Percentiles rank a stretch among this genome's conserved stretches.
phyloP scores from a whole-genome alignment of 2,888 invertebrate genomes.

The Trachelus tabidus region DNA sequence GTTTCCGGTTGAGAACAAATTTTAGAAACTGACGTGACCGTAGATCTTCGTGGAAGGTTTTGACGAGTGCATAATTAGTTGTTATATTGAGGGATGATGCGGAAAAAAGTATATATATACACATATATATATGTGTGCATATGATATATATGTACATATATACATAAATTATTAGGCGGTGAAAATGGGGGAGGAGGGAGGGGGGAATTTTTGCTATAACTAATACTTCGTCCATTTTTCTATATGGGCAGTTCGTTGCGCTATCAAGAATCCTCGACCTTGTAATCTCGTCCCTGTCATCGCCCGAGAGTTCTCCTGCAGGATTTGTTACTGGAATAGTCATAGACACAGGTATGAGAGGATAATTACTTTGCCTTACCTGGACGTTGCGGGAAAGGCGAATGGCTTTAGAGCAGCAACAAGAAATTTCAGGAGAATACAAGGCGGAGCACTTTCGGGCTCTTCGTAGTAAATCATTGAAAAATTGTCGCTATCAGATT shows the following conservation, averaged over 20 bases:
- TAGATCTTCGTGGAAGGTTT: neutral
- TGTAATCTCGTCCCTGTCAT: constrained; percentile 34
- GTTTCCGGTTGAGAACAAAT: neutral
- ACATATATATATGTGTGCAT: neutral
- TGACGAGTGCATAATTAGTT: neutral
- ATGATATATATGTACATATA: constrained; percentile 15
- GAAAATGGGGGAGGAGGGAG: constrained; percentile 1
- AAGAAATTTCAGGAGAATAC: neutral
- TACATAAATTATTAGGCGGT: neutral
- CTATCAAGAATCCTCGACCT: constrained; percentile 45
- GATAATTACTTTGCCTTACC: neutral
- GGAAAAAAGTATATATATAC: neutral
- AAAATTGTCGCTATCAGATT: neutral
- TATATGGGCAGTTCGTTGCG: constrained; percentile 54
- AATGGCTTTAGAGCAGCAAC: neutral
- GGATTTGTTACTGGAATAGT: neutral
- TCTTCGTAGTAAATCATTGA: neutral
- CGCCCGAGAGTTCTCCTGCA: neutral
- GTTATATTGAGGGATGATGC: neutral
- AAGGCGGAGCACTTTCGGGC: neutral
- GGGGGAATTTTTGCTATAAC: constrained; percentile 48
- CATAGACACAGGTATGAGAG: neutral
- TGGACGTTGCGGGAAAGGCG: neutral
- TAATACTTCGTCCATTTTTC: constrained; percentile 56
- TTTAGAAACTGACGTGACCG: neutral